These are phyloP conservation scores for Ceratoteleas bidentatus DNA, from an alignment of 1,140 invertebrate species.

Conservation along the genomic window DNA sequence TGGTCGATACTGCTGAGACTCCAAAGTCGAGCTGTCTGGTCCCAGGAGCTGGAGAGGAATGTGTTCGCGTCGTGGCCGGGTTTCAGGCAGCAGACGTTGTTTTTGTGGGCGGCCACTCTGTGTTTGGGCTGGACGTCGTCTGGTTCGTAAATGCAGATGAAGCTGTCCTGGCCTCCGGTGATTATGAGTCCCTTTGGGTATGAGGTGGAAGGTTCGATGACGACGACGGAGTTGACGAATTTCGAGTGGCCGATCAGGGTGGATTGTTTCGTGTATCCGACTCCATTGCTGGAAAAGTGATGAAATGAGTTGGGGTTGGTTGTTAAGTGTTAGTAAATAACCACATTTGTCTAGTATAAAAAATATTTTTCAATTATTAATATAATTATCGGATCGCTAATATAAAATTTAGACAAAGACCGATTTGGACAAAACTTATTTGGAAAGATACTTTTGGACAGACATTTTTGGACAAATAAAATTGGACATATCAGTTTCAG, in stretches of 20 bases:
- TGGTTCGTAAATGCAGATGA: conserved; percentile 88
- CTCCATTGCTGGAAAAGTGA: conserved; percentile 79
- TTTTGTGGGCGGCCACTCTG: conserved; percentile 89
- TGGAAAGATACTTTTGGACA: too few relatives aligned
- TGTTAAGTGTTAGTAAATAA: too few relatives aligned
- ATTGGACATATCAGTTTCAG: too few relatives aligned
- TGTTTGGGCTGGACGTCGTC: conserved; percentile 83
- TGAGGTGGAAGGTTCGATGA: conserved; percentile 85
- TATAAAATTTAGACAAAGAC: too few relatives aligned
- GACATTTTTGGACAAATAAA: too few relatives aligned
- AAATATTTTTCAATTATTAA: too few relatives aligned
- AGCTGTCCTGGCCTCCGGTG: conserved; percentile 94
- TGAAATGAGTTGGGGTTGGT: too few relatives aligned
- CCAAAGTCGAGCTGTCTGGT: conserved; percentile 93
- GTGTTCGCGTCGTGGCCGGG: conserved; percentile 81
- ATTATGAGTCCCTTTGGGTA: conserved; percentile 90
- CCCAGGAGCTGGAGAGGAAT: conserved; percentile 94
- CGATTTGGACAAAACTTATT: too few relatives aligned
- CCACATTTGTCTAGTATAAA: too few relatives aligned
- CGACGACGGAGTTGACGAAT: conserved; percentile 91
- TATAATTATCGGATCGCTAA: too few relatives aligned
- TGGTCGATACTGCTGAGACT: conserved; percentile 81
- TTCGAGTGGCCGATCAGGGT: conserved; percentile 91
- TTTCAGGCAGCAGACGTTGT: conserved; percentile 87
- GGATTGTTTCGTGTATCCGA: conserved; percentile 83